A percentile compares a stretch with the other conserved stretches of the same genome.
phyloP scores from a whole-genome alignment of 2,113 vertebrate genomes.

The Cepphus grylle region DNA sequence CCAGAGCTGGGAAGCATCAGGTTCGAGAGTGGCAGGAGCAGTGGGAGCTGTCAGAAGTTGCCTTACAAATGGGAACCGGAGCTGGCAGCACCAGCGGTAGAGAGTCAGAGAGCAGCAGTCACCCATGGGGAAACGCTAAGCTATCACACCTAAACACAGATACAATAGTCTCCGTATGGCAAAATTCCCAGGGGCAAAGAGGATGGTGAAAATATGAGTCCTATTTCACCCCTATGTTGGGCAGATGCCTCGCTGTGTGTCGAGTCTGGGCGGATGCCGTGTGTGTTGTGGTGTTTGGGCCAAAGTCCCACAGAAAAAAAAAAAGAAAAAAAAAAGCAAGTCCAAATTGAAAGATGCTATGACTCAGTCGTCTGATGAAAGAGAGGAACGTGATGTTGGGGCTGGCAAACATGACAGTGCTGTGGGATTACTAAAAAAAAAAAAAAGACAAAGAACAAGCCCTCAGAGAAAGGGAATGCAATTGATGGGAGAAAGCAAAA shows the following conservation, averaged over 20 bases:
- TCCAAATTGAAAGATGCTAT: conserved; percentile 1
- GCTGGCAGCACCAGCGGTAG: neutral
- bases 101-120: neutral
- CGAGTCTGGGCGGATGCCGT: neutral
- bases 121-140: neutral
- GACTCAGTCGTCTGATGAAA: conserved; percentile 53
- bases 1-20: neutral
- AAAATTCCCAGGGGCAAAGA: neutral
- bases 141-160: neutral
- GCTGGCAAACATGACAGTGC: neutral
- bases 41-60: neutral
- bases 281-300: neutral
- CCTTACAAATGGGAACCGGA: neutral
- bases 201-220: neutral
- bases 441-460: neutral
- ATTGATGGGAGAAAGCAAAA: neutral
- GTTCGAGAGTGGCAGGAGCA: neutral
- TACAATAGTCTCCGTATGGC: neutral
- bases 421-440: neutral
- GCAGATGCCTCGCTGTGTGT: neutral
- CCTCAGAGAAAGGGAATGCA: neutral
- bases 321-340: neutral
- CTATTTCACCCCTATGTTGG: neutral
- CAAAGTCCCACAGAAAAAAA: neutral
- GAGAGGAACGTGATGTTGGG: neutral